Conservation (phyloP, 1,140 invertebrate species). For the Ooceraea biroi region DNA sequence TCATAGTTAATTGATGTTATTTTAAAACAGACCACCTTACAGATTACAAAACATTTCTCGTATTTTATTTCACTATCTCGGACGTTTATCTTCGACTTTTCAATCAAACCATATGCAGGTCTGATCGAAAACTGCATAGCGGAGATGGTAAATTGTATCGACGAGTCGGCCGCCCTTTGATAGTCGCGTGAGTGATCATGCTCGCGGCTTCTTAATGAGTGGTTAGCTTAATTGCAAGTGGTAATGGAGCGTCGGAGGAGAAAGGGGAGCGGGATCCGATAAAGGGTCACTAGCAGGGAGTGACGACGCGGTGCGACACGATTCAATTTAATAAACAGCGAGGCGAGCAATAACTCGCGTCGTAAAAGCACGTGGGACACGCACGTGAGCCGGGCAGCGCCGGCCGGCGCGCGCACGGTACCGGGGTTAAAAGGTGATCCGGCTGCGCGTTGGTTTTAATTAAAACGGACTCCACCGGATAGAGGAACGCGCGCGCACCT, state of each 20-base stretch:
- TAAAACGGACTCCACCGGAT: conserved; percentile 36
- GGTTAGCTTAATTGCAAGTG: conserved; percentile 61
- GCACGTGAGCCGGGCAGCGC: conserved; percentile 38
- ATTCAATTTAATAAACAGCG: conserved; percentile 72
- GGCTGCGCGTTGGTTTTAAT: conserved; percentile 41
- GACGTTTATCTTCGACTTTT: too few relatives aligned
- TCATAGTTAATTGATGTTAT: too few relatives aligned
- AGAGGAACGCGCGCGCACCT: not conserved
- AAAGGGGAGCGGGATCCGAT: conserved; percentile 14
- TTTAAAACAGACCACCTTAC: too few relatives aligned
- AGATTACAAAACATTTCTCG: too few relatives aligned
- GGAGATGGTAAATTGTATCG: not conserved
- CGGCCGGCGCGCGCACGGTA: not conserved
- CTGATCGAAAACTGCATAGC: not conserved
- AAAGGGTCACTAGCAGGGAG: conserved; percentile 26
- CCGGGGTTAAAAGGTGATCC: conserved; percentile 50
- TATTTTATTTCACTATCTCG: too few relatives aligned
- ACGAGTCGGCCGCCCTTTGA: conserved; percentile 33
- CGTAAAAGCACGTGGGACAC: conserved; percentile 70
- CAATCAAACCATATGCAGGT: too few relatives aligned
- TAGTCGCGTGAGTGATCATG: conserved; percentile 25
- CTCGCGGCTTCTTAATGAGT: conserved; percentile 54
- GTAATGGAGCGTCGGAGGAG: conserved; percentile 28
- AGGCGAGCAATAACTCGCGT: conserved; percentile 62
- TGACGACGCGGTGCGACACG: conserved; percentile 56